Evolutionary conservation across 2,888 invertebrate species (phyloP), one percentile per base, ranked within the genome.

Genomic region (Drosophila putrida): DNA sequence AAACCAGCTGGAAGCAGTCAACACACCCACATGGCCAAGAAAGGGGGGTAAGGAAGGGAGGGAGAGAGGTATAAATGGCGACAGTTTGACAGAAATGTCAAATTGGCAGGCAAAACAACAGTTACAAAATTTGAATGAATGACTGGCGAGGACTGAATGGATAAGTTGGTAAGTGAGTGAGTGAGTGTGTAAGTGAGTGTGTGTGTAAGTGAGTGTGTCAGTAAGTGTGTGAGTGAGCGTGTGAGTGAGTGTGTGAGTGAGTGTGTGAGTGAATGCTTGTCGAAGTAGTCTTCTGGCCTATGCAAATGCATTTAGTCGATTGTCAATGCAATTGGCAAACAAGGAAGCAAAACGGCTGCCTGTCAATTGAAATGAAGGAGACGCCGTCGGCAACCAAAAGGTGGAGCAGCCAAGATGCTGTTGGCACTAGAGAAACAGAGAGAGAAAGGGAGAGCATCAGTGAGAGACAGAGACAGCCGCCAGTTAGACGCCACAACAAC

Each of bases 61-160:
- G 11, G 13, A 25, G 46, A 38, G 58, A 35, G 33, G 46, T 41
- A 20, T 20, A 67, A 65, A 58, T 50, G 69, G 68, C 61, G 61
- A 71, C 71, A 71, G 77, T 54, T 78, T 71, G 80, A 75, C 83
- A 81, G 79, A 84, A 81, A 84, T 84, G 87, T 84, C 87, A 84
- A 87, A 84, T 84, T 84, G 82, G 78, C 80, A 81, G 75, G 78
- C 87, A 81, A 74, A 86, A 83, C 77, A 73, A 78, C 78, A 75
- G 77, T 75, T 75, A 81, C 73, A 71, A 87, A 80, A 78, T 84
- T 87, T 84, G 82, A 86, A 86, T 76, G 75, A 83, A 71, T 77
- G 74, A 73, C 59, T 65, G 15, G 54, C 8, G 39, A 43, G 38
- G 36, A 79, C 38, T 77, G 64, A 83, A 58, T 78, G 80, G 61